These are phyloP conservation scores for Scopus umbretta DNA, from an alignment of 2,113 vertebrate species.

Conservation along the genomic window DNA sequence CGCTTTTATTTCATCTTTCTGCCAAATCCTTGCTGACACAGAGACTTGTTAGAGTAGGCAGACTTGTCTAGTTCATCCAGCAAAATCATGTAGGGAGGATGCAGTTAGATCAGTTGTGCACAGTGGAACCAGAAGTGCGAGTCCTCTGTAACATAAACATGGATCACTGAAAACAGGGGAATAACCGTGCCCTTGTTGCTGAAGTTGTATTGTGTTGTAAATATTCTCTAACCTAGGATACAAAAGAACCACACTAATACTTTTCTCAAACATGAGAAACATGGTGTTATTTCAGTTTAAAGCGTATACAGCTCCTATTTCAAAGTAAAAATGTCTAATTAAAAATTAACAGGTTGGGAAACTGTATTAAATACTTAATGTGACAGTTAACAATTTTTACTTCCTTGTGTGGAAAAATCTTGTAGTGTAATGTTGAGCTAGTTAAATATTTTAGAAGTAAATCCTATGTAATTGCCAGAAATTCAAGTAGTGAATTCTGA, in stretches of 20 bases:
- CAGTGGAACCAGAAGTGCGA: slow-evolving; percentile 22
- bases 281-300: background rate
- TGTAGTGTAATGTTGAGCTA: background rate
- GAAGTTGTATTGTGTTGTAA: background rate
- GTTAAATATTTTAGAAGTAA: background rate
- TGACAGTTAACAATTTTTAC: background rate
- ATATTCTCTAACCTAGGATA: background rate
- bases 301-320: background rate
- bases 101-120: background rate
- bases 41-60: background rate
- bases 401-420: background rate
- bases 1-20: slow-evolving; percentile 23
- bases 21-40: slow-evolving; percentile 19
- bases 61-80: slow-evolving; percentile 28
- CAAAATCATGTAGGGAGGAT: background rate
- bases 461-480: too few species aligned
- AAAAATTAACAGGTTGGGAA: background rate
- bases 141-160: background rate
- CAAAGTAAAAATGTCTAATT: background rate
- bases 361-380: background rate
- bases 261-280: background rate
- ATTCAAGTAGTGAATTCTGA: background rate
- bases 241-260: background rate
- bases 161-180: background rate
- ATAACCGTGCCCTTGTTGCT: background rate